phyloP scores from a whole-genome alignment of 2,797 vertebrate genomes.

The Hyperoplus lanceolatus region DNA sequence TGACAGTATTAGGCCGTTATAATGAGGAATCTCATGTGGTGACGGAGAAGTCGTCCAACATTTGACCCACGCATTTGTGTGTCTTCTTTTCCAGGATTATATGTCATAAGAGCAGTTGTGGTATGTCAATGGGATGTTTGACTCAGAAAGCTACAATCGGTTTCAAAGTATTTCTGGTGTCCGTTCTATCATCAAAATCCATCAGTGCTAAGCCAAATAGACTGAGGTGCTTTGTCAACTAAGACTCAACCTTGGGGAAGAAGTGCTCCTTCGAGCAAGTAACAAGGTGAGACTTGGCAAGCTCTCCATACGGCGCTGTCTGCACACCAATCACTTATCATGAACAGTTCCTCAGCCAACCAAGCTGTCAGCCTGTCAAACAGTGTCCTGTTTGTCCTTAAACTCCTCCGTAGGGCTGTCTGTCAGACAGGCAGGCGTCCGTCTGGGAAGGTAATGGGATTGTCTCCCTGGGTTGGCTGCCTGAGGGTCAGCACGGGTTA shows the following conservation, averaged over 20 bases:
- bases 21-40: conserved; percentile 44
- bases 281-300: conserved; percentile 39
- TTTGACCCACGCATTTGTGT: conserved; percentile 13
- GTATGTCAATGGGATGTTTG: conserved; percentile 32
- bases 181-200: conserved; percentile 43
- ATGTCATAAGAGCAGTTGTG: conserved; percentile 26
- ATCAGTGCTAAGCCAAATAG: conserved; percentile 52
- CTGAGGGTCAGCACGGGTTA: conserved; percentile 75
- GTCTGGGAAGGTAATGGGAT: conserved; percentile 84
- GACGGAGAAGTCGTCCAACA: conserved; percentile 34
- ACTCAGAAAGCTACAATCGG: not conserved
- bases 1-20: conserved; percentile 45
- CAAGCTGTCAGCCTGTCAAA: conserved; percentile 61
- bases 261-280: conserved; percentile 36
- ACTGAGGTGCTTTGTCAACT: conserved; percentile 54
- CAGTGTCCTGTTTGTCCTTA: conserved; percentile 66
- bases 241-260: conserved; percentile 38
- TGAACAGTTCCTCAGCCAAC: conserved; percentile 39
- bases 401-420: conserved; percentile 59
- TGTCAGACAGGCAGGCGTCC: conserved; percentile 65
- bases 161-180: conserved; percentile 19
- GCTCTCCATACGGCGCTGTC: conserved; percentile 23
- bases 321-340: conserved; percentile 30
- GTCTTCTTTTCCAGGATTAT: conserved; percentile 35
- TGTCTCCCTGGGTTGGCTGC: conserved; percentile 77